phyloP scores from a whole-genome alignment of 2,797 vertebrate species.

The Coracias cyanogaster region DNA sequence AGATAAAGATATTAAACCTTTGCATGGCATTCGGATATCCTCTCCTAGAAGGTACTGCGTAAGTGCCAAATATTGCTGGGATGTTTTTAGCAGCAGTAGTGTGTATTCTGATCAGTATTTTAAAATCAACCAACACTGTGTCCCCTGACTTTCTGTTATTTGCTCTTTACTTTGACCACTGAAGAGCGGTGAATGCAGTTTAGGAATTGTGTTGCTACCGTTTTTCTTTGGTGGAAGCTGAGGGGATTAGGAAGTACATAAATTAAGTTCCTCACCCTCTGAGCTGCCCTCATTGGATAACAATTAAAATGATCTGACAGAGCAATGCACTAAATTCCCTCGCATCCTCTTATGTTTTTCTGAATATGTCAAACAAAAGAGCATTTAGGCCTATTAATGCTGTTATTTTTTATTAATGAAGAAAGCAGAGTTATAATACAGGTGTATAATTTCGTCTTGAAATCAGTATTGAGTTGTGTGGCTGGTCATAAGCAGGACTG shows the following conservation, averaged over 20 bases:
- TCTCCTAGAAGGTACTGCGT: neutral
- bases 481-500: neutral
- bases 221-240: slow-evolving; percentile 46
- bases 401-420: slow-evolving; percentile 50
- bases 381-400: slow-evolving; percentile 35
- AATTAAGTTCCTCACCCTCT: slow-evolving; percentile 46
- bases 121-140: slow-evolving; percentile 14
- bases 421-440: slow-evolving; percentile 16
- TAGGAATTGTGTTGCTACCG: slow-evolving; percentile 12
- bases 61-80: neutral
- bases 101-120: slow-evolving; percentile 12
- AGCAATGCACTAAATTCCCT: slow-evolving; percentile 35
- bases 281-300: slow-evolving; percentile 55
- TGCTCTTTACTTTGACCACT: slow-evolving; percentile 43
- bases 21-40: neutral
- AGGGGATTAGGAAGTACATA: slow-evolving; percentile 39
- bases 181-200: slow-evolving; percentile 7
- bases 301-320: slow-evolving; percentile 57
- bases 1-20: neutral
- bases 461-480: neutral
- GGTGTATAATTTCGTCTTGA: slow-evolving; percentile 23
- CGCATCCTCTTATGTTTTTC: slow-evolving; percentile 16
- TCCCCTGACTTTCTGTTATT: slow-evolving; percentile 21
- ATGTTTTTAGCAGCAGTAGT: neutral
- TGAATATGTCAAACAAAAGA: slow-evolving; percentile 42